Percentiles rank a stretch among this genome's conserved stretches.
phyloP scores from a whole-genome alignment of 1,140 invertebrate species.

The Phenacoccus solenopsis region DNA sequence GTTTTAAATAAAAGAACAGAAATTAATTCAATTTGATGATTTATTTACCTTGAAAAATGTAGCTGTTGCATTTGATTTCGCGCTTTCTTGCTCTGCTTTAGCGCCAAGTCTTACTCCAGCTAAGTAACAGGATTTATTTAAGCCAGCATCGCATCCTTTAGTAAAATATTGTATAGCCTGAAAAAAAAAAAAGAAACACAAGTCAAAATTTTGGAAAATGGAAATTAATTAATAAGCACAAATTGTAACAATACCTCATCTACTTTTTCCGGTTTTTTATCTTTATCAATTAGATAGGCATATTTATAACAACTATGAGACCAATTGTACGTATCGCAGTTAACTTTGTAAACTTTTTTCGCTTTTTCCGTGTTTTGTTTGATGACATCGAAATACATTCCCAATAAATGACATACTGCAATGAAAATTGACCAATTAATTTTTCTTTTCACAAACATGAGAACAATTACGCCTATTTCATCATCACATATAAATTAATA shows the following conservation, averaged over 20 bases:
- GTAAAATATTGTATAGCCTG: neutral
- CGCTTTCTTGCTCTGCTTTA: neutral
- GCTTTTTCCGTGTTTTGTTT: conserved; percentile 67
- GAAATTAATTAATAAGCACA: neutral
- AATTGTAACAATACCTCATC: neutral
- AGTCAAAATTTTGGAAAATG: neutral
- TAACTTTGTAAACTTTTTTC: conserved; percentile 60
- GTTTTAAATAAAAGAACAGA: neutral
- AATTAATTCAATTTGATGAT: neutral
- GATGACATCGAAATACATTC: conserved; percentile 72
- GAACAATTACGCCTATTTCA: no score
- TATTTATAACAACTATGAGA: conserved; percentile 73
- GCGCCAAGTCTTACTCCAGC: neutral
- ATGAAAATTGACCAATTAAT: no score
- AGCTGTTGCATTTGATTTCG: neutral
- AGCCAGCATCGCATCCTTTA: neutral
- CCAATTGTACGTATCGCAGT: conserved; percentile 71
- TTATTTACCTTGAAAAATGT: neutral
- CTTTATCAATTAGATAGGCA: conserved; percentile 53
- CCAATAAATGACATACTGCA: conserved; percentile 81
- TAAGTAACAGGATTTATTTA: neutral
- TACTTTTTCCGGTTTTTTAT: conserved; percentile 38
- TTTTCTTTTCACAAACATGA: no score
- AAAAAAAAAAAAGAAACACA: neutral
- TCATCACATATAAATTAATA: neutral